Percentiles rank a stretch among this genome's conserved stretches.
Evolutionary conservation across 2,113 vertebrate genomes (phyloP).

Genomic region (Archocentrus centrarchus): DNA sequence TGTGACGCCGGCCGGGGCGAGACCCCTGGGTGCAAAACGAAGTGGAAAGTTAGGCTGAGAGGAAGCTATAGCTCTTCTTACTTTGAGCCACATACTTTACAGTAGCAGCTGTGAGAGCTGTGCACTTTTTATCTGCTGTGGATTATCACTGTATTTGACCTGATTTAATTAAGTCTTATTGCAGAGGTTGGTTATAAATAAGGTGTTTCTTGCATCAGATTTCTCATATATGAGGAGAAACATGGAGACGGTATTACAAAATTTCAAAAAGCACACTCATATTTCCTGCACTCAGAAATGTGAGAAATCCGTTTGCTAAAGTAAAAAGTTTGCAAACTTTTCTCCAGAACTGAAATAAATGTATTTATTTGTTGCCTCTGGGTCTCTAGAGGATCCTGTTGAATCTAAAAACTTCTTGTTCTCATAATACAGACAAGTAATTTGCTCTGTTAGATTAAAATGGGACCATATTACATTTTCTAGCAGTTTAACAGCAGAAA

Average conservation of each 20-base stretch:
- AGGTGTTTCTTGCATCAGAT: neutral
- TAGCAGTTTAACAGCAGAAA: slow-evolving; percentile 30
- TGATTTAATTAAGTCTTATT: neutral
- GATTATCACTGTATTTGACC: neutral
- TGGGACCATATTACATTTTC: neutral
- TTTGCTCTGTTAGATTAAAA: slow-evolving; percentile 23
- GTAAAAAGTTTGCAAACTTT: no score
- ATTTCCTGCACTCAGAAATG: slow-evolving; percentile 13
- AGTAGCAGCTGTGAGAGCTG: neutral
- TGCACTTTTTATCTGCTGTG: neutral
- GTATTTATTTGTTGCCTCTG: neutral
- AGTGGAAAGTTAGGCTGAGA: slow-evolving; percentile 16
- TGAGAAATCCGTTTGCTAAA: neutral
- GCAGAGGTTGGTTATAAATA: neutral
- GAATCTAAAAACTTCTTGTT: neutral
- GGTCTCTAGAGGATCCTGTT: neutral
- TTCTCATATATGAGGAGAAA: neutral
- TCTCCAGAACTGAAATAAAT: neutral
- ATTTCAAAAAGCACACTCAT: slow-evolving; percentile 8
- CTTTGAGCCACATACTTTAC: neutral
- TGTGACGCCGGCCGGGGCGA: neutral
- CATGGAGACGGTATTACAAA: slow-evolving; percentile 3
- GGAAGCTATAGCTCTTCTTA: neutral
- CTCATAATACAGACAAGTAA: neutral
- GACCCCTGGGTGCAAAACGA: neutral